These are phyloP conservation scores for Centropyge bicolor DNA, from an alignment of 2,797 vertebrate species.

Conservation along the genomic window DNA sequence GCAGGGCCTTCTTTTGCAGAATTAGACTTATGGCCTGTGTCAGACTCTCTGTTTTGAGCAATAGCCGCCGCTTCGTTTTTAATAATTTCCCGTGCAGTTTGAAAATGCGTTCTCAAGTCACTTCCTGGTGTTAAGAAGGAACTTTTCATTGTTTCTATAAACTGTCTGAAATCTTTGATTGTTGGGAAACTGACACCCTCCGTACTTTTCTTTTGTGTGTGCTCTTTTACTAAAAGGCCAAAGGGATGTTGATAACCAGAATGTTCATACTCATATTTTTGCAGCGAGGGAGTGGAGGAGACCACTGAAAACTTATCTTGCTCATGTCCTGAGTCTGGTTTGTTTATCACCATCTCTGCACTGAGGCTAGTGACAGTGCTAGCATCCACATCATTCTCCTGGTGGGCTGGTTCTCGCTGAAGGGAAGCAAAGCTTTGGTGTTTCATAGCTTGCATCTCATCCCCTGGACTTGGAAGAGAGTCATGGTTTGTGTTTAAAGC, in stretches of 20 bases:
- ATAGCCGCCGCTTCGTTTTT: conserved; percentile 1
- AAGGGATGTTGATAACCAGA: conserved; percentile 51
- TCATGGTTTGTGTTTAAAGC: conserved; percentile 33
- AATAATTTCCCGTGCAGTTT: conserved; percentile 46
- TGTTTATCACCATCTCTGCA: conserved; percentile 19
- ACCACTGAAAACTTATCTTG: not conserved
- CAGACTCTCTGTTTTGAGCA: conserved; percentile 5
- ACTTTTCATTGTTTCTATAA: conserved; percentile 63
- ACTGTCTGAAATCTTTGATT: conserved; percentile 43
- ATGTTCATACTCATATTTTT: not conserved
- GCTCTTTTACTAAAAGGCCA: conserved; percentile 34
- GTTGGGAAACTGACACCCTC: conserved; percentile 54
- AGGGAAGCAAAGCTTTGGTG: conserved; percentile 21
- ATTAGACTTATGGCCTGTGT: not conserved
- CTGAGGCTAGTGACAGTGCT: not conserved
- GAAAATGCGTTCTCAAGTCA: conserved; percentile 44
- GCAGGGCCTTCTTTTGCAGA: not conserved
- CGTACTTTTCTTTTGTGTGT: not conserved
- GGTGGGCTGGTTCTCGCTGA: conserved; percentile 20
- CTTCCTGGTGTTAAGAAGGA: conserved; percentile 63
- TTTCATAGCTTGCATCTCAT: conserved; percentile 11
- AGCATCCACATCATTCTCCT: conserved; percentile 15
- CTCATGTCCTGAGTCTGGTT: conserved; percentile 16
- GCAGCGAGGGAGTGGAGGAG: not conserved
- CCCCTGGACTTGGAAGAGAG: conserved; percentile 1